These are phyloP conservation scores for rat (Rattus norvegicus) DNA, from an alignment of 2,113 vertebrate species.

Conservation along the genomic window DNA sequence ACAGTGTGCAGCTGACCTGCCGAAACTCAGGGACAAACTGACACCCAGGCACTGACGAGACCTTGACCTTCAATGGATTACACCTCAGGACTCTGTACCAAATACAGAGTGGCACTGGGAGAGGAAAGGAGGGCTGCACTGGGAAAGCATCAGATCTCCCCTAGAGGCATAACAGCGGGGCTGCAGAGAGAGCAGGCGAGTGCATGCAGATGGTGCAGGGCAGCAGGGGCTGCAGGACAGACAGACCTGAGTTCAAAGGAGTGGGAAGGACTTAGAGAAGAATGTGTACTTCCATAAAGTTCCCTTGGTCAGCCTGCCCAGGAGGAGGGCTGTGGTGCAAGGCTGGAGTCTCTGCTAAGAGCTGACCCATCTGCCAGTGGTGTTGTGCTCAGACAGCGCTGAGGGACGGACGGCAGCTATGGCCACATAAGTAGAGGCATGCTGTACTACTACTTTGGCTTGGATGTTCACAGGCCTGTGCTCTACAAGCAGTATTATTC, in stretches of 20 bases:
- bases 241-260: not conserved
- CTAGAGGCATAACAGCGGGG: not conserved
- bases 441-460: not conserved
- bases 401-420: not conserved
- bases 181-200: not conserved
- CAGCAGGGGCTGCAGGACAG: not conserved
- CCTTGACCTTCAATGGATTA: too few species aligned
- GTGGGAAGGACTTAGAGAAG: not conserved
- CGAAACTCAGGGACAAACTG: not conserved
- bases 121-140: not conserved
- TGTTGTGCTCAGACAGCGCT: not conserved
- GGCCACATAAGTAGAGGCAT: too few species aligned
- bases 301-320: not conserved
- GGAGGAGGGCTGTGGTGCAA: not conserved
- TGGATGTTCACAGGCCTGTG: not conserved
- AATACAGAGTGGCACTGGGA: not conserved
- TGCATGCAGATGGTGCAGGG: not conserved
- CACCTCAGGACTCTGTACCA: not conserved
- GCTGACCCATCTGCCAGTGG: not conserved
- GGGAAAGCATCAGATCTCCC: not conserved
- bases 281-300: not conserved
- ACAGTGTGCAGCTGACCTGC: not conserved
- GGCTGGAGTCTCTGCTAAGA: not conserved
- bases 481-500: rapidly evolving
- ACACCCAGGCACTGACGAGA: not conserved